These are phyloP conservation scores for Harpagoxenus sublaevis DNA, from an alignment of 2,888 invertebrate species.

Conservation along the genomic window DNA sequence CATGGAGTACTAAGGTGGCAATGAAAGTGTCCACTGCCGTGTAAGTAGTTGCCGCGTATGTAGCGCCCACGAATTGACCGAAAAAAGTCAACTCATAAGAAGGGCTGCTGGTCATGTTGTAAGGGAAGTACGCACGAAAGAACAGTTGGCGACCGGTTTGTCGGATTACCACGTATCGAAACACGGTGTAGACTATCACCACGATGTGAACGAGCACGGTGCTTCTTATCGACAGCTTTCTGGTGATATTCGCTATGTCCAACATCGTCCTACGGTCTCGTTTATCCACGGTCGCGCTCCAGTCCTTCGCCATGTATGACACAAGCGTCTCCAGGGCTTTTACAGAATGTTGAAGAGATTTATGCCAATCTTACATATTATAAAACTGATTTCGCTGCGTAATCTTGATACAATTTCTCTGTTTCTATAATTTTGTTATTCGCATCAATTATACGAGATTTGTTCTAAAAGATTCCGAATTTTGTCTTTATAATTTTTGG, in stretches of 20 bases:
- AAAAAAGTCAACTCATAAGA: constrained; percentile 40
- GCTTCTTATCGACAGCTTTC: constrained; percentile 45
- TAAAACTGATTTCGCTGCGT: background rate
- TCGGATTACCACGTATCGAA: constrained; percentile 8
- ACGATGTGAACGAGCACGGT: constrained; percentile 19
- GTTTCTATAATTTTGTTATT: background rate
- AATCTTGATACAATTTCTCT: background rate
- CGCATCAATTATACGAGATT: background rate
- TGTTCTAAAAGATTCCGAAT: too few relatives aligned
- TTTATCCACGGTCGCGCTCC: constrained; percentile 9
- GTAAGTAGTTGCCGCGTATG: constrained; percentile 49
- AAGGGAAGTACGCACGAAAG: constrained; percentile 58
- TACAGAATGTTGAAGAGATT: background rate
- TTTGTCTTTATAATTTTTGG: too few relatives aligned
- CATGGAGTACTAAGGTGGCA: constrained; percentile 62
- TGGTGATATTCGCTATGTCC: background rate
- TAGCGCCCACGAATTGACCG: constrained; percentile 20
- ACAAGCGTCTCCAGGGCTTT: constrained; percentile 59
- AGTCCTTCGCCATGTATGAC: constrained; percentile 57
- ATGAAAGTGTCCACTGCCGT: constrained; percentile 67
- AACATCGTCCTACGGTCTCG: constrained; percentile 46
- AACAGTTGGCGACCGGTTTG: constrained; percentile 31
- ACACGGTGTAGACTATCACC: background rate
- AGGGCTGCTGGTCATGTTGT: constrained; percentile 55
- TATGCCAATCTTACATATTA: background rate